Conservation (phyloP, 2,888 invertebrate genomes). For the Euplagia quadripunctaria region DNA sequence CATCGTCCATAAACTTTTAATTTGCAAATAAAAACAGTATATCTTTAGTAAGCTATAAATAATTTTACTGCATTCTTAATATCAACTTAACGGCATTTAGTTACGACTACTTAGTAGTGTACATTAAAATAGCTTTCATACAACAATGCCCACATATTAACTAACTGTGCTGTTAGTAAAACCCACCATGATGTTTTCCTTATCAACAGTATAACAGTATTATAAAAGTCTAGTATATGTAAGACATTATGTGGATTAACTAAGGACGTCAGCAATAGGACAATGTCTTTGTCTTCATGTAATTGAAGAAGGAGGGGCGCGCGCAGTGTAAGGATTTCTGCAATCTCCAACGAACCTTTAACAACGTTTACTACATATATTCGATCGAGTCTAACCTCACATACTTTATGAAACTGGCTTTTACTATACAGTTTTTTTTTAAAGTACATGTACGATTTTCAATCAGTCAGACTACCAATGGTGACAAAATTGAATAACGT, state of each 20-base stretch:
- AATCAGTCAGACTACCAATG: too few species aligned
- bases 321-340: slow-evolving; percentile 43
- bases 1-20: not conserved
- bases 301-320: slow-evolving; percentile 44
- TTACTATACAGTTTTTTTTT: not conserved
- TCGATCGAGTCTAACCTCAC: slow-evolving; percentile 21
- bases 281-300: slow-evolving; percentile 39
- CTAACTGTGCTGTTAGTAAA: slow-evolving; percentile 6
- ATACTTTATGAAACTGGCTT: slow-evolving; percentile 18
- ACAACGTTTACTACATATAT: slow-evolving; percentile 23
- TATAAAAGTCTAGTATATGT: slow-evolving; percentile 9
- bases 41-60: too few species aligned
- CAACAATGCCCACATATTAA: slow-evolving; percentile 5
- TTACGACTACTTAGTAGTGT: too few species aligned
- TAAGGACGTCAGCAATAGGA: slow-evolving; percentile 27
- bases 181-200: not conserved
- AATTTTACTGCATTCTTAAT: too few species aligned
- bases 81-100: too few species aligned
- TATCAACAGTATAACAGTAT: slow-evolving; percentile 1
- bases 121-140: not conserved
- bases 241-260: slow-evolving; percentile 31
- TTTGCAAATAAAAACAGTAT: not conserved
- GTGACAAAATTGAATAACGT: slow-evolving; percentile 6
- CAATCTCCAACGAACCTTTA: slow-evolving; percentile 34
- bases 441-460: not conserved